phyloP scores from a whole-genome alignment of 2,797 vertebrate species.

The Acestrorhynchus altus region DNA sequence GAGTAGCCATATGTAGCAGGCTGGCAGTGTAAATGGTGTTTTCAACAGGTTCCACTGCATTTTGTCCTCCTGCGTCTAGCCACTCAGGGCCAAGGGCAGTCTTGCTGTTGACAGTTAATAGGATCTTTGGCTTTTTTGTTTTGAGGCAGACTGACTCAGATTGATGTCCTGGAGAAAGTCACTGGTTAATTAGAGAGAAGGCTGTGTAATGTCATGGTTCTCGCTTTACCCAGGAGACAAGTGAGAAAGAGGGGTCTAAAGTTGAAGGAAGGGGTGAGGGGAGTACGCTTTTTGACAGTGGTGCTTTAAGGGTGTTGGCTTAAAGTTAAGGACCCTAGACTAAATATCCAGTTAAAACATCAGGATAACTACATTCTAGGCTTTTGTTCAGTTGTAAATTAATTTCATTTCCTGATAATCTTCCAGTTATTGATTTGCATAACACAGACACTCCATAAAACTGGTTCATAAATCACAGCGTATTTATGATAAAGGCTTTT shows the following conservation, averaged over 20 bases:
- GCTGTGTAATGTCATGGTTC: constrained; percentile 58
- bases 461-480: too few species aligned
- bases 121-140: constrained; percentile 62
- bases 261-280: constrained; percentile 29
- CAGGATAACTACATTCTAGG: neutral
- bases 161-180: constrained; percentile 59
- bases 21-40: constrained; percentile 69
- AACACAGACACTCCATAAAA: too few species aligned
- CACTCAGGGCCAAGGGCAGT: constrained; percentile 62
- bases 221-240: constrained; percentile 35
- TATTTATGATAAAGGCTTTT: too few species aligned
- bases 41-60: constrained; percentile 64
- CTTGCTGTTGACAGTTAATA: constrained; percentile 66
- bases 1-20: constrained; percentile 57
- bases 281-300: constrained; percentile 35
- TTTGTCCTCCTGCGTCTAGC: constrained; percentile 67
- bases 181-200: constrained; percentile 64
- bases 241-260: constrained; percentile 33
- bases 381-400: neutral
- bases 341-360: neutral
- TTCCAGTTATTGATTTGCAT: too few species aligned
- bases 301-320: constrained; percentile 2
- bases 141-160: constrained; percentile 62
- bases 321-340: neutral
- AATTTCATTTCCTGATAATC: neutral